phyloP scores from a whole-genome alignment of 2,113 vertebrate species.

The Lonchura striata region DNA sequence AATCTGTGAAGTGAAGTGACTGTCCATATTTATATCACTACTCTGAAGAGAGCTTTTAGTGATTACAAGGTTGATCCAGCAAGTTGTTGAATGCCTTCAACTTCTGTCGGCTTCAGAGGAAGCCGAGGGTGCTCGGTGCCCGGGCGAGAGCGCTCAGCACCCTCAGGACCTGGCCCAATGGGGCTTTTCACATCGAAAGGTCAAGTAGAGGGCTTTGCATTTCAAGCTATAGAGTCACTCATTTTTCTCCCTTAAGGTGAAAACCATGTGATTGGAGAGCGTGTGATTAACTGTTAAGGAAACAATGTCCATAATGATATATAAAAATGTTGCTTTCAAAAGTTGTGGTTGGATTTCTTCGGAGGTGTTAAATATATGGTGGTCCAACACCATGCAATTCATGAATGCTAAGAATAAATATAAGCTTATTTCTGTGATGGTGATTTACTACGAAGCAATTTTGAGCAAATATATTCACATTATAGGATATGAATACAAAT shows the following conservation, averaged over 20 bases:
- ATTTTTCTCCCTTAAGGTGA: conserved; percentile 73
- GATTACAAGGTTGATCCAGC: conserved; percentile 34
- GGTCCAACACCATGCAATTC: conserved; percentile 66
- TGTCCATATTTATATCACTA: conserved; percentile 61
- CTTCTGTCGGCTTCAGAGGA: not conserved
- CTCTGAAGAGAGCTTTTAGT: conserved; percentile 55
- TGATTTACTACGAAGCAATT: conserved; percentile 78
- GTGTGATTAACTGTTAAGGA: conserved; percentile 76
- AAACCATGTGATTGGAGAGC: conserved; percentile 64
- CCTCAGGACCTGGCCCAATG: not conserved
- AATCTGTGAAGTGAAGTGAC: conserved; percentile 63
- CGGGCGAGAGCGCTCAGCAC: not conserved
- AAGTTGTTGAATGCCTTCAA: not conserved
- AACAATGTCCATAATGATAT: conserved; percentile 76
- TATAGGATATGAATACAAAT: conserved; percentile 77
- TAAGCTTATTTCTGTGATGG: conserved; percentile 75
- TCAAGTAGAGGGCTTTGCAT: conserved; percentile 73
- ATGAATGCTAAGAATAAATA: conserved; percentile 78
- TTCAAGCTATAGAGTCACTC: conserved; percentile 59
- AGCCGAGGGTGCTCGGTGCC: not conserved
- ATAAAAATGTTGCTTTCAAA: conserved; percentile 72
- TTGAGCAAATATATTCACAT: conserved; percentile 76
- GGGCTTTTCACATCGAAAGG: conserved; percentile 34
- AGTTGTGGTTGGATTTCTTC: conserved; percentile 74
- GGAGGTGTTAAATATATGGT: conserved; percentile 76